phyloP scores from a whole-genome alignment of 2,888 invertebrate species.

The Zhuqinia jingwanae region DNA sequence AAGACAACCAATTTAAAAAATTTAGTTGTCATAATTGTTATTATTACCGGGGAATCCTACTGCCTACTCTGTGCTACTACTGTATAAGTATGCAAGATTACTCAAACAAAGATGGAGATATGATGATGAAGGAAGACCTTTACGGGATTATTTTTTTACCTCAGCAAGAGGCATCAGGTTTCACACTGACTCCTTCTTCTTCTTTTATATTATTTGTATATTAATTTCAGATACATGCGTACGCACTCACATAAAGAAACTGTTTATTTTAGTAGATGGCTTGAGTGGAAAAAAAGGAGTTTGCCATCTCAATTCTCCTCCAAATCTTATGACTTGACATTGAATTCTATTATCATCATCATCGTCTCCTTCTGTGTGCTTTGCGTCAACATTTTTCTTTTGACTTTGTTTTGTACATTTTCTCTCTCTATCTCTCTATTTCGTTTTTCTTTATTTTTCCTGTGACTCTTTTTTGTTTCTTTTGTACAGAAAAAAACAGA shows the following conservation, averaged over 20 bases:
- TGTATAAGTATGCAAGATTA: too few relatives aligned
- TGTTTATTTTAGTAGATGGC: neutral
- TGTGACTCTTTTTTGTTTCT: constrained; percentile 33
- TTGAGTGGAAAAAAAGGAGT: neutral
- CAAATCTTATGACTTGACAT: constrained; percentile 54
- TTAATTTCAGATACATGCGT: neutral
- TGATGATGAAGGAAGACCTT: constrained; percentile 33
- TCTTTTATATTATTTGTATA: constrained; percentile 7
- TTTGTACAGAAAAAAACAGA: constrained; percentile 34
- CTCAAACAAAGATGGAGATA: constrained; percentile 54
- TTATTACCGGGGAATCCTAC: constrained; percentile 8
- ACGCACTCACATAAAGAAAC: too few relatives aligned
- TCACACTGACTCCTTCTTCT: constrained; percentile 65
- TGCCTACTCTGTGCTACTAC: neutral
- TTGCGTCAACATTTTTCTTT: constrained; percentile 49
- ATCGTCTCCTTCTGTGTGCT: neutral
- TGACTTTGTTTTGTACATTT: constrained; percentile 16
- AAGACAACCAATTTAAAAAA: constrained; percentile 49
- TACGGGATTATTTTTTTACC: constrained; percentile 57
- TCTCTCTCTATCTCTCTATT: neutral
- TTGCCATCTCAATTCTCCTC: constrained; percentile 46
- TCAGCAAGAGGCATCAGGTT: constrained; percentile 69
- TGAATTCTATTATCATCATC: constrained; percentile 48
- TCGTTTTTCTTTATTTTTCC: neutral
- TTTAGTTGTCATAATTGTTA: constrained; percentile 51